A percentile compares a stretch with the other conserved stretches of the same genome.
These are phyloP conservation scores for Mellilla xanthometata DNA, from an alignment of 2,888 invertebrate species.

Conservation along the genomic window DNA sequence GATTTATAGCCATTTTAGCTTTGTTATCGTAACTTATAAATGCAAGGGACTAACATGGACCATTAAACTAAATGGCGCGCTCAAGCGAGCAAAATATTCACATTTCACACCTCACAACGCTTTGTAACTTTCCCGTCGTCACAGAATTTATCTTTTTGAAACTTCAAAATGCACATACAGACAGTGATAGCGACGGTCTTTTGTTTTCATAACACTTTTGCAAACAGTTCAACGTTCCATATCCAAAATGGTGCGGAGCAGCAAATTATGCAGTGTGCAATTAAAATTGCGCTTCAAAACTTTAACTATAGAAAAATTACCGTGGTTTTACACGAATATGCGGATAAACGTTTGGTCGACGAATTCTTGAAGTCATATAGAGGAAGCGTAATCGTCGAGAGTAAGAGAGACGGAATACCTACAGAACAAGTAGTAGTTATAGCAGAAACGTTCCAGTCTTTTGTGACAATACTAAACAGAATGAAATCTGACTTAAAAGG, in stretches of 20 bases:
- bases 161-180: slow-evolving; percentile 5
- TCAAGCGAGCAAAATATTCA: not conserved
- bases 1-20: slow-evolving; percentile 29
- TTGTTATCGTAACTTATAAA: slow-evolving; percentile 12
- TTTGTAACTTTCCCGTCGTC: not conserved
- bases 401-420: slow-evolving; percentile 39
- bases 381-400: slow-evolving; percentile 53
- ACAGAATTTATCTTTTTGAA: not conserved
- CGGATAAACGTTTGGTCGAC: slow-evolving; percentile 42
- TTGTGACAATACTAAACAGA: slow-evolving; percentile 43
- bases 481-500: slow-evolving; percentile 60
- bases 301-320: slow-evolving; percentile 50
- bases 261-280: slow-evolving; percentile 41
- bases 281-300: slow-evolving; percentile 51
- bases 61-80: slow-evolving; percentile 23
- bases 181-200: slow-evolving; percentile 9
- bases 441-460: slow-evolving; percentile 49
- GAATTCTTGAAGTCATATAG: slow-evolving; percentile 48
- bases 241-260: slow-evolving; percentile 27
- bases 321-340: slow-evolving; percentile 47
- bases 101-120: not conserved
- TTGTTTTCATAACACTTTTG: slow-evolving; percentile 17
- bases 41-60: slow-evolving; percentile 23
- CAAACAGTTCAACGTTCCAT: slow-evolving; percentile 22
- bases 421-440: slow-evolving; percentile 56